Base-by-base conservation (phyloP, 1,140 invertebrate species). In the Lineus longissimus region DNA sequence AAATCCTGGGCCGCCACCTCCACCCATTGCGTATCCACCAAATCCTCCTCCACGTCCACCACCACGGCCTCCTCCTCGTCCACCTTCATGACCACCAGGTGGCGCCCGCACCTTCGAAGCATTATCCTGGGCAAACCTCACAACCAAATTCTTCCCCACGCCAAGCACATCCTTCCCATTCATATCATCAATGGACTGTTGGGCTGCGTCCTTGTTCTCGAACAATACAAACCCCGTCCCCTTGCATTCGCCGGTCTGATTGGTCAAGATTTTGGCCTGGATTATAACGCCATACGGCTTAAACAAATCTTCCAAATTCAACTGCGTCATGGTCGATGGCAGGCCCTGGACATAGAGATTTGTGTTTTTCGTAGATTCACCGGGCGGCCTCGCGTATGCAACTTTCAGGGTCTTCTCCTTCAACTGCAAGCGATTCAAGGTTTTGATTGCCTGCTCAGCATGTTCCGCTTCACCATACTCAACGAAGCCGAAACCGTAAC, bases 401-500 rank as follows among this genome's bases (percentile, higher is more conserved):
- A 96, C 94, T 86, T 93, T 93, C 73, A 93, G 87, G 69, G 87
- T 84, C 79, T 93, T 93, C 79, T 93, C 91, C 72, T 92, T 89
- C 40, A 95, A 86, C 77, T 92, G 89, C 64, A 92, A 87, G 25
- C 94, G 93, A 82, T 96, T 95, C 64, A 96, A 85, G 7, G 88
- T 88, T 70, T 88, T 86, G 64, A 96, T 95, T 30, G 94, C 94
- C 71, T 88, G 86, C 41, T 87, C 82, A 23, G 94, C 94, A 84
- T 95, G 92, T 76, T 92, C 89, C 64, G 90, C 87, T 67, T 87
- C 88, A 30, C 87, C 85, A 80, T 92, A 97, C 79, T 96, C 95
- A 19, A 97, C 93, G 84, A 97, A 97, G 22, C 93, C 94, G 83
- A 95, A 97, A 17, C 95, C 94, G 81, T 93, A 97, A 80, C 92